Evolutionary conservation across 2,113 vertebrate species (phyloP).

Genomic region (Grus americana): DNA sequence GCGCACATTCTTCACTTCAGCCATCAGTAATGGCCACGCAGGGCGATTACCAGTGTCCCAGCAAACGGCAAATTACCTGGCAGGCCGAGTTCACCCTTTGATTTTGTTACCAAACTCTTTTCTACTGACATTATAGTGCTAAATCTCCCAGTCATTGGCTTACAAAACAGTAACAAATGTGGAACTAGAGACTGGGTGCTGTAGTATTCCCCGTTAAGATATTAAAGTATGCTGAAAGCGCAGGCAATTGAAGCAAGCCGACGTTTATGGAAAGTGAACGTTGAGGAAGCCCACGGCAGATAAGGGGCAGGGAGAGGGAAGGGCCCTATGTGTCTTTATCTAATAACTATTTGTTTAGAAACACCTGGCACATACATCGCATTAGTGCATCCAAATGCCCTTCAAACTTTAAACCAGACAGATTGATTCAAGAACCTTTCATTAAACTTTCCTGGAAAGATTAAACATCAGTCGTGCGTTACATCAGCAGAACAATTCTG

Average conservation of each 20-base stretch:
- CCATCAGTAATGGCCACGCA: background rate
- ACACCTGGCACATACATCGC: slow-evolving; percentile 17
- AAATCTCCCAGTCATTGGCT: background rate
- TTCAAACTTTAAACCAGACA: slow-evolving; percentile 63
- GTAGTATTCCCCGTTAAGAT: background rate
- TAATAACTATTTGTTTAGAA: slow-evolving; percentile 48
- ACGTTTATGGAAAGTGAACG: background rate
- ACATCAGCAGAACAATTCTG: background rate
- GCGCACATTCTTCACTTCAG: background rate
- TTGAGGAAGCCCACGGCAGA: background rate
- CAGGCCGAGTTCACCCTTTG: background rate
- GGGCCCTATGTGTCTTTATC: background rate
- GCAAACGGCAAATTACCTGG: background rate
- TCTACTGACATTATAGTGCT: background rate
- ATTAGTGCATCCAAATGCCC: slow-evolving; percentile 30
- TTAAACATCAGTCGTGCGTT: slow-evolving; percentile 56
- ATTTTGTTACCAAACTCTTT: background rate
- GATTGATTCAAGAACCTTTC: slow-evolving; percentile 49
- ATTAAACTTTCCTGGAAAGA: slow-evolving; percentile 59
- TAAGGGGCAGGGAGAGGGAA: background rate
- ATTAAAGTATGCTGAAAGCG: background rate
- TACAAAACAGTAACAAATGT: background rate
- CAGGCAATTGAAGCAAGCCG: background rate
- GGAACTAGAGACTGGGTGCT: background rate
- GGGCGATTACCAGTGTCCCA: background rate